Conservation (phyloP, 2,113 vertebrate species). For the Ramphastos sulfuratus region DNA sequence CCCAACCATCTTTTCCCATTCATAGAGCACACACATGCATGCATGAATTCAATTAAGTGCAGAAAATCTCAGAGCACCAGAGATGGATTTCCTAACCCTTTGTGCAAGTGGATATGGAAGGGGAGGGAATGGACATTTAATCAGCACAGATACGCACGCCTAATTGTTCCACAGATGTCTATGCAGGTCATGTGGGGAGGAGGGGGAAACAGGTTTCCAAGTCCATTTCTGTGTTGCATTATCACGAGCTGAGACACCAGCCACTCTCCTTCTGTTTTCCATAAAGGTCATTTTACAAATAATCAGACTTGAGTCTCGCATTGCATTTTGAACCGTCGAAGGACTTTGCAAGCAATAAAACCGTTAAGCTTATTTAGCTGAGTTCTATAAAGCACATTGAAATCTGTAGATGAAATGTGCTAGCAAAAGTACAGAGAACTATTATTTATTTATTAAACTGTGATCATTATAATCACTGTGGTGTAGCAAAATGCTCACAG, state of each 20-base stretch:
- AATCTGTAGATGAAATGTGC: neutral
- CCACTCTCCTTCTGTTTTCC: neutral
- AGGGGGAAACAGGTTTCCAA: neutral
- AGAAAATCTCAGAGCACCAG: constrained; percentile 43
- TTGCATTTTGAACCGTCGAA: constrained; percentile 19
- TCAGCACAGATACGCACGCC: neutral
- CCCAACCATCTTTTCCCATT: constrained; percentile 4
- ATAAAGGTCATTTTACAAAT: constrained; percentile 52
- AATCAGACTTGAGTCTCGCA: neutral
- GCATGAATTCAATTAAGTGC: constrained; percentile 41
- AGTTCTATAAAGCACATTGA: neutral
- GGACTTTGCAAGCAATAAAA: constrained; percentile 19
- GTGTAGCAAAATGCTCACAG: neutral
- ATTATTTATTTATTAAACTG: constrained; percentile 5
- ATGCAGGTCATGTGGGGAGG: neutral
- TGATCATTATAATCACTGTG: neutral
- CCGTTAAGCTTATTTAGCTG: neutral
- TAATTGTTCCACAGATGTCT: constrained; percentile 37
- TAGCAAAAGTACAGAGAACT: constrained; percentile 7
- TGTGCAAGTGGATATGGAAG: constrained; percentile 11
- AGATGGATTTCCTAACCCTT: constrained; percentile 17
- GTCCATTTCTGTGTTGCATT: neutral
- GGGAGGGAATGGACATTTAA: constrained; percentile 9
- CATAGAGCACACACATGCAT: neutral
- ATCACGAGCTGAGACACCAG: neutral